Percentiles rank a stretch among this genome's conserved stretches.
Evolutionary conservation across 2,797 vertebrate genomes (phyloP).

Genomic region (Silurus aristotelis): DNA sequence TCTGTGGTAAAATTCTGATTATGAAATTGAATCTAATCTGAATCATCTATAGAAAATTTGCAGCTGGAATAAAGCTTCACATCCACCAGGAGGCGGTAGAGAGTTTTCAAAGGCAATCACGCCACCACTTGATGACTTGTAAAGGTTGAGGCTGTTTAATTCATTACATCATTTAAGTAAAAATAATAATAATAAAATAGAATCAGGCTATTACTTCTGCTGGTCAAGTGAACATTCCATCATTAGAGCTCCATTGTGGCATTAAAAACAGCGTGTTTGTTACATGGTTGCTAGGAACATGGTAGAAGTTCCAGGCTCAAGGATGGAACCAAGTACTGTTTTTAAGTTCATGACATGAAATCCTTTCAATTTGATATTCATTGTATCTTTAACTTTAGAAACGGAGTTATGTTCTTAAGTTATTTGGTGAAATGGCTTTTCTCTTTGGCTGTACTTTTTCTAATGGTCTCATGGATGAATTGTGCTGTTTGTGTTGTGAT

Average conservation of each 20-base stretch:
- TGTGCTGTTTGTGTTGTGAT: background rate
- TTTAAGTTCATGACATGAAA: background rate
- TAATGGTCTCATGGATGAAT: background rate
- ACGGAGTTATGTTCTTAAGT: background rate
- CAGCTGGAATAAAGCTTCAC: background rate
- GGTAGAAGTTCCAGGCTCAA: background rate
- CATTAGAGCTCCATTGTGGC: background rate
- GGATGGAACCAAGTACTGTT: background rate
- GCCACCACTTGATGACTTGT: background rate
- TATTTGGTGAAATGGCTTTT: background rate
- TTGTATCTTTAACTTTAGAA: background rate
- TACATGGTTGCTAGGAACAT: background rate
- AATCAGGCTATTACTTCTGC: background rate
- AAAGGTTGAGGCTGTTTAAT: background rate
- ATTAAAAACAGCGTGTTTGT: background rate
- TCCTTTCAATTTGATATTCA: background rate
- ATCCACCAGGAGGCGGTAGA: conserved; percentile 46
- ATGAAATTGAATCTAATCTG: background rate
- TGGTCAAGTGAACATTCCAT: background rate
- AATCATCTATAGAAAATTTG: too few relatives aligned
- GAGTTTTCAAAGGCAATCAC: background rate
- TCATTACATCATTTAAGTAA: background rate
- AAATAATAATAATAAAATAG: background rate
- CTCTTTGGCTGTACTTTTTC: background rate
- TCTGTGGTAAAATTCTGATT: background rate